These are phyloP conservation scores for Holocentrus rufus DNA, from an alignment of 2,797 vertebrate species.

Conservation along the genomic window DNA sequence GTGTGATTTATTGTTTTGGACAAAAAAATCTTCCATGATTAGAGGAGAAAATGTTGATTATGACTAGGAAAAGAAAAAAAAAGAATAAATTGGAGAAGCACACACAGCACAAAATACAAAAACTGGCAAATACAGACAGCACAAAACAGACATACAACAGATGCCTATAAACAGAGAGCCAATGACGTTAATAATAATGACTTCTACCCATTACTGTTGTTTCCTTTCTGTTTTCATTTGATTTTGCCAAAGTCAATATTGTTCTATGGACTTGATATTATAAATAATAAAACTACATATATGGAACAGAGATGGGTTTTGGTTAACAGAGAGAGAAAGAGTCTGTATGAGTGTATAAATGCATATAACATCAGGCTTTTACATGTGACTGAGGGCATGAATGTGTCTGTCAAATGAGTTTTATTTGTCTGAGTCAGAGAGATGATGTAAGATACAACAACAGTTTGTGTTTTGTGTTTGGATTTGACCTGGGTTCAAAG, in stretches of 20 bases:
- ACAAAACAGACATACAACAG: conserved; percentile 26
- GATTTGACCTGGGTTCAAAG: no score
- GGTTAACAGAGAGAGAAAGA: conserved; percentile 14
- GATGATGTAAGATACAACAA: neutral
- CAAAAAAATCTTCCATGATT: conserved; percentile 50
- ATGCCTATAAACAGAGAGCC: conserved; percentile 65
- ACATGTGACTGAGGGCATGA: neutral
- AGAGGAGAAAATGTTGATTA: conserved; percentile 50
- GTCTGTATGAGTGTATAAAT: conserved; percentile 27
- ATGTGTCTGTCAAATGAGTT: neutral
- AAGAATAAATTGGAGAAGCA: conserved; percentile 37
- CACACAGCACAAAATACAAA: conserved; percentile 53
- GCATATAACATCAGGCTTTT: neutral
- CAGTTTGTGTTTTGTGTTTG: no score
- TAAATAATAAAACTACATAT: conserved; percentile 79
- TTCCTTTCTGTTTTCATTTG: conserved; percentile 71
- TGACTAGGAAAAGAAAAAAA: conserved; percentile 43
- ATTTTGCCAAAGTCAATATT: conserved; percentile 82
- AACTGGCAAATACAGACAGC: conserved; percentile 41
- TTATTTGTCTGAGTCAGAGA: neutral
- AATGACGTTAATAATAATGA: conserved; percentile 60
- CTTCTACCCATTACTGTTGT: conserved; percentile 69
- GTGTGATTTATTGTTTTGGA: conserved; percentile 43
- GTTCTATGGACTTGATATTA: conserved; percentile 79
- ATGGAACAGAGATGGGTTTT: conserved; percentile 55